A percentile compares a stretch with the other conserved stretches of the same genome.
Conservation (phyloP, 2,888 invertebrate species). For the Lydus trimaculatus region DNA sequence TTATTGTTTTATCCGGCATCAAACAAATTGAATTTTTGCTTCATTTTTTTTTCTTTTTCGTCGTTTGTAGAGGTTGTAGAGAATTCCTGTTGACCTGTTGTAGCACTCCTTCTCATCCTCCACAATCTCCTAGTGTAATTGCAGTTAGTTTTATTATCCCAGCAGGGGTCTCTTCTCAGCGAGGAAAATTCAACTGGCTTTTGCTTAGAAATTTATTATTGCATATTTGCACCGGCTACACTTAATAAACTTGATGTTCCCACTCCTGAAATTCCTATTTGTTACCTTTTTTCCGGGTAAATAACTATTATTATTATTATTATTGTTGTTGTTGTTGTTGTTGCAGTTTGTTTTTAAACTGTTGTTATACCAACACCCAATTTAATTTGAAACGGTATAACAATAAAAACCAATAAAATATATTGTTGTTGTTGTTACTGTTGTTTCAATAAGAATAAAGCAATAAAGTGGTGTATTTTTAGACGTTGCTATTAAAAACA, state of each 20-base stretch:
- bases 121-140: neutral
- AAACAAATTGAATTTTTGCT: no score
- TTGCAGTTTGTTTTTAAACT: neutral
- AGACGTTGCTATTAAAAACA: slow-evolving; percentile 37
- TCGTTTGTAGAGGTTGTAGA: neutral
- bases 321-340: neutral
- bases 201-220: neutral
- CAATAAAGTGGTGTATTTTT: slow-evolving; percentile 33
- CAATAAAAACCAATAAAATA: slow-evolving; percentile 7
- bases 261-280: neutral
- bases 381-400: neutral
- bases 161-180: neutral
- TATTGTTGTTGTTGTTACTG: neutral
- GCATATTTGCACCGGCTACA: neutral
- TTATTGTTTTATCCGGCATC: no score
- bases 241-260: neutral
- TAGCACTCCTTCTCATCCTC: no score
- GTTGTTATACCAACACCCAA: slow-evolving; percentile 6
- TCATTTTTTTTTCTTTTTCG: neutral
- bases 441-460: slow-evolving; percentile 29
- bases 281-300: neutral
- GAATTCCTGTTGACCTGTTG: neutral
- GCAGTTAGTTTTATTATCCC: neutral
- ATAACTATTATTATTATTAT: neutral
- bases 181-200: neutral